Percentiles rank a stretch among this genome's conserved stretches.
Evolutionary conservation across 2,797 vertebrate species (phyloP).

Genomic region (Gymnothorax javanicus): DNA sequence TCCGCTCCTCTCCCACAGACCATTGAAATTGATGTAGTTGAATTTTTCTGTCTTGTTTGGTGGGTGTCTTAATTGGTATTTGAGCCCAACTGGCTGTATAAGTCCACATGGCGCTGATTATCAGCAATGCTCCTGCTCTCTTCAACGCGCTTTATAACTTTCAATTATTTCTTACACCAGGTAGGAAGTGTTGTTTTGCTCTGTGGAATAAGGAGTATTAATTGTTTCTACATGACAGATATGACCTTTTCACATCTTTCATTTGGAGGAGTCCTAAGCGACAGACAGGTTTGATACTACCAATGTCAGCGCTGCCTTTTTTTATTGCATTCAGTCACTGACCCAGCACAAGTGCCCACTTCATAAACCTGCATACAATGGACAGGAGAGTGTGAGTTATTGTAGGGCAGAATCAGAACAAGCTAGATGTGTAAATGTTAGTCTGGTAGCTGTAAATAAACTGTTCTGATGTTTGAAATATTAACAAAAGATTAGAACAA

Average conservation of each 20-base stretch:
- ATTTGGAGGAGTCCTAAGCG: neutral
- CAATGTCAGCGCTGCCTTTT: neutral
- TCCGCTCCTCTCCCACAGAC: neutral
- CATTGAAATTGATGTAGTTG: neutral
- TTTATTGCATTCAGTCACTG: neutral
- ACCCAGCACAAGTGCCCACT: neutral
- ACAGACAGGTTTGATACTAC: neutral
- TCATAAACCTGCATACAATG: neutral
- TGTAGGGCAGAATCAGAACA: neutral
- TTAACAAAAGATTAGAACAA: neutral
- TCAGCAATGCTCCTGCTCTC: conserved; percentile 1
- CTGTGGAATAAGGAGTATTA: neutral
- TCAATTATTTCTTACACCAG: conserved; percentile 5
- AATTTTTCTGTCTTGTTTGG: conserved; percentile 9
- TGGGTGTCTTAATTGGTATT: neutral
- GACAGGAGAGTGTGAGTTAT: neutral
- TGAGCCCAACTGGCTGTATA: neutral
- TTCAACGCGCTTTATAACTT: neutral
- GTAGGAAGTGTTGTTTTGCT: neutral
- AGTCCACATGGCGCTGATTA: neutral
- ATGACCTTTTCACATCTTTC: neutral
- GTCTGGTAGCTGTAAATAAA: neutral
- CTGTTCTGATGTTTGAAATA: neutral
- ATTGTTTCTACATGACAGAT: neutral
- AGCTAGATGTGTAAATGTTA: neutral